A percentile compares a stretch with the other conserved stretches of the same genome.
These are phyloP conservation scores for Probosciger aterrimus DNA, from an alignment of 2,113 vertebrate genomes.

Conservation along the genomic window DNA sequence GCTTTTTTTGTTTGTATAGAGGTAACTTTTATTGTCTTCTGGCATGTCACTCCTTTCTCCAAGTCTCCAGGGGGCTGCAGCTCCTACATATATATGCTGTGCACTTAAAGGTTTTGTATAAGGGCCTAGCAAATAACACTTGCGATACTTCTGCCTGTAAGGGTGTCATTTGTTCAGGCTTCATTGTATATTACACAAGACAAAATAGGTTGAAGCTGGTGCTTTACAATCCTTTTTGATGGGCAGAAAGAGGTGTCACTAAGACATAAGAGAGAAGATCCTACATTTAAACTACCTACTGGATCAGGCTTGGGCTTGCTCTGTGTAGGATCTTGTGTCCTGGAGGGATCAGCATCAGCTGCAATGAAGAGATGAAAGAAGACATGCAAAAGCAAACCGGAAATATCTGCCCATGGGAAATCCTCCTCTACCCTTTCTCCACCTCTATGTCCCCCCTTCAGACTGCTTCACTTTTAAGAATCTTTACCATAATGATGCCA, in stretches of 20 bases:
- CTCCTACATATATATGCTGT: background rate
- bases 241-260: background rate
- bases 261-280: background rate
- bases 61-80: background rate
- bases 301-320: background rate
- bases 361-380: background rate
- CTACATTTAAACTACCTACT: background rate
- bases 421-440: background rate
- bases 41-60: background rate
- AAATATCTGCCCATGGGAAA: background rate
- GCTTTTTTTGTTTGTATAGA: background rate
- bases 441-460: background rate
- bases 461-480: background rate
- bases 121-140: background rate
- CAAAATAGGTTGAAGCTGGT: background rate
- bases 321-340: fast-evolving
- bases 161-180: background rate
- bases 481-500: background rate
- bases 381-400: background rate
- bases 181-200: background rate
- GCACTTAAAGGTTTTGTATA: background rate
- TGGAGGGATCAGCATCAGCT: background rate
- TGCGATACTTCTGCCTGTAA: background rate
- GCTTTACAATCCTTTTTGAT: background rate
- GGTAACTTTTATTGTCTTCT: background rate